These are phyloP conservation scores for Pissodes strobi DNA, from an alignment of 1,140 invertebrate species.

Conservation along the genomic window DNA sequence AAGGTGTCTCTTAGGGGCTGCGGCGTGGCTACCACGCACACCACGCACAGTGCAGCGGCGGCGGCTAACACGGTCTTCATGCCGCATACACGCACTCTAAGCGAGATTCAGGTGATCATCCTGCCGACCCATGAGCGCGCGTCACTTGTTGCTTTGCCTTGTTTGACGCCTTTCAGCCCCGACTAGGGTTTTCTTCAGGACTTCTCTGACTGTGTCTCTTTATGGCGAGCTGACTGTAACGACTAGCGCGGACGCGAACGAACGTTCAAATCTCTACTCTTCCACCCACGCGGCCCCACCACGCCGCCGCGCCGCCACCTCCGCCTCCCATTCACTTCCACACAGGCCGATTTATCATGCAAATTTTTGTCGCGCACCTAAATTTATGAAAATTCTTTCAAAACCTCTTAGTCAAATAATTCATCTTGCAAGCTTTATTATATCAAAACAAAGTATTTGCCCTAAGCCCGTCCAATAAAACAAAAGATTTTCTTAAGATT, in stretches of 20 bases:
- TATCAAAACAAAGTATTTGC: too few relatives aligned
- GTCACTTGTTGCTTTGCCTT: conserved; percentile 47
- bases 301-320: conserved; percentile 32
- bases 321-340: conserved; percentile 42
- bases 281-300: conserved; percentile 37
- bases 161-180: conserved; percentile 6
- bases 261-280: conserved; percentile 46
- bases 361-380: conserved; percentile 27
- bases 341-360: conserved; percentile 32
- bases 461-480: too few relatives aligned
- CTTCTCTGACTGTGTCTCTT: conserved; percentile 22
- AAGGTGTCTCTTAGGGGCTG: conserved; percentile 46
- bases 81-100: conserved; percentile 44
- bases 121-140: conserved; percentile 42
- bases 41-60: conserved; percentile 50
- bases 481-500: too few relatives aligned
- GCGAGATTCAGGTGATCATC: conserved; percentile 49
- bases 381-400: conserved; percentile 28
- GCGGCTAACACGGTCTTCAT: conserved; percentile 53
- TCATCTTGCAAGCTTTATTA: too few relatives aligned
- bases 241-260: conserved; percentile 47
- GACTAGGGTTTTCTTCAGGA: conserved; percentile 6
- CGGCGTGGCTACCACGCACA: conserved; percentile 52
- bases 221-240: conserved; percentile 45
- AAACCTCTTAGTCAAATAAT: background rate